Base-by-base conservation (phyloP, 1,140 invertebrate species). In the Rhagoletis zephyria region DNA sequence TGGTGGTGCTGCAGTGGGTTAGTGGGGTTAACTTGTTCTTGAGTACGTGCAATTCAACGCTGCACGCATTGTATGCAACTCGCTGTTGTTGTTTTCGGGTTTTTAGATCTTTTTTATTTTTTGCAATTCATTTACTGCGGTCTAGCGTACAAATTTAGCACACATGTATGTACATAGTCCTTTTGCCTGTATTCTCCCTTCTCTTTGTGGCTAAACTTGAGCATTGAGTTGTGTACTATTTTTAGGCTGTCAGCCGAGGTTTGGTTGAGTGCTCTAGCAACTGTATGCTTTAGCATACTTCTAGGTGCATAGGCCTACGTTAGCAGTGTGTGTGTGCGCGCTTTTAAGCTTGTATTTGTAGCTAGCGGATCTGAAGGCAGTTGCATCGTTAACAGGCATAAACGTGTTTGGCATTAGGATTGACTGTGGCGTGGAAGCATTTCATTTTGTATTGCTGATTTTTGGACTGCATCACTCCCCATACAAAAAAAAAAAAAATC, bases 171-270 rank as follows among this genome's bases (percentile, higher is more conserved):
- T 56, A 56, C 10, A 5, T 56, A 56, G 5, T 7, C 5, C 5
- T 56, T 56, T 2, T 56, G 51, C 51, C 30, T 30, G 30, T 30
- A 30, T 30, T 30, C 30, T 30, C 30, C 30, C 30, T 30, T 30
- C 30, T 30, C 30, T 30, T 30, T 70, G 7, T 70, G 30, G 65
- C 3, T 70, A 70, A 70, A 42, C 65, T 42, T 42, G 48, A 19
- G 5, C 70, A 30, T 30, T 16, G 14, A 16, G 0, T 48, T 74
- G 45, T 48, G 30, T 3, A 10, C 74, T 81, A 56, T 81, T 56
- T 56, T 81, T 81, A 81, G 74, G 74, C 19, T 81, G 45, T 59
- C 74, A 56, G 74, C 48, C 56, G 74, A 19, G 74, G 74, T 56
- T 77, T 56, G 9, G 74, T 56, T 51, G 48, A 56, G 48, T 81